Conservation (phyloP, 2,113 vertebrate genomes). For the Dasypus novemcinctus region DNA sequence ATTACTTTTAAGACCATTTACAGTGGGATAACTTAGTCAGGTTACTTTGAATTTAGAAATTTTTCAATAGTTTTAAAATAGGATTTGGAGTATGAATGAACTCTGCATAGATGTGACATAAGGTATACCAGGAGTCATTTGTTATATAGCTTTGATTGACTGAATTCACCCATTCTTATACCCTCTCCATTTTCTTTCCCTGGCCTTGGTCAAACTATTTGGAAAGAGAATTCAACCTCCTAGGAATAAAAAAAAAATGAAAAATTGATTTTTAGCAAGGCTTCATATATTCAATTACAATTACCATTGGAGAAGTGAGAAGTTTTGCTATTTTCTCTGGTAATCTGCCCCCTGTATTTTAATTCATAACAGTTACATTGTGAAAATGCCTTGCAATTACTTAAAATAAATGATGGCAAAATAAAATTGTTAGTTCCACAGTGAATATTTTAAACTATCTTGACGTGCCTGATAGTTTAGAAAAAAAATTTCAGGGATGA, state of each 20-base stretch:
- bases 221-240: neutral
- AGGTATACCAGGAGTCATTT: neutral
- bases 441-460: neutral
- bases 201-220: constrained; percentile 21
- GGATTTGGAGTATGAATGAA: neutral
- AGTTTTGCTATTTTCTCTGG: neutral
- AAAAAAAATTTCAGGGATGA: neutral
- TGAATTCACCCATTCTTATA: neutral
- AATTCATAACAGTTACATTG: neutral
- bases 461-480: neutral
- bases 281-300: constrained; percentile 41
- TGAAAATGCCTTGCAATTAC: neutral
- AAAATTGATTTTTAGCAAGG: constrained; percentile 46
- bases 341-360: neutral
- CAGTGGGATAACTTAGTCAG: neutral
- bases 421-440: neutral
- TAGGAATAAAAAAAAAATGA: constrained; percentile 2
- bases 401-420: constrained; percentile 15
- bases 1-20: neutral
- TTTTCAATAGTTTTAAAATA: neutral
- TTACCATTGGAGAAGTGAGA: neutral
- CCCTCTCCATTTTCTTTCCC: neutral
- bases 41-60: neutral
- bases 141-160: neutral
- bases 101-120: neutral